Base-by-base conservation (phyloP, 2,113 vertebrate species). In the Nematolebias whitei region DNA sequence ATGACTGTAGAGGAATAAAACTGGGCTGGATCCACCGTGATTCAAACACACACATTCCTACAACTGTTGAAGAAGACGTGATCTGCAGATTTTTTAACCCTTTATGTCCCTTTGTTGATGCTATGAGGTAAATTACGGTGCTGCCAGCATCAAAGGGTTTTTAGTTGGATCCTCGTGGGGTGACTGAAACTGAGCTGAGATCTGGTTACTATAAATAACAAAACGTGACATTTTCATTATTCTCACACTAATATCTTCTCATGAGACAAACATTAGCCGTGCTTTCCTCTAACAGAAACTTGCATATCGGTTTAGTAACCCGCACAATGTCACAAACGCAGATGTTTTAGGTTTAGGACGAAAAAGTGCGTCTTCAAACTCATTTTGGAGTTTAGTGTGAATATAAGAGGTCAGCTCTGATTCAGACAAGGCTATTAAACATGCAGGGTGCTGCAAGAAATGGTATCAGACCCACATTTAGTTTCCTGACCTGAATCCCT, bases 401-500 rank as follows among this genome's bases (percentile, higher is more conserved):
- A 7, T 2, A 47, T 20, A 22, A 38, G 16, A 70, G 40, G 56
- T 60, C 23, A 19, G 43, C 41, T 51, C 35, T n/a, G 23, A 52
- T 35, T 54, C 40, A 63, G 59, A 20, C 26, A 61, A 75, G 51
- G 29, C 1, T 35, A 64, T 79, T 63, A 69, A 68, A 72, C 57
- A 45, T 5, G 26, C 20, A 26, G 44, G 39, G 55, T 50, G 47
- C 57, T 8, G 12, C 40, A 55, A 57, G 40, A 64, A 72, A 77
- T 63, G 41, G 65, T 62, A 69, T 58, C 51, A 71, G 50, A 65
- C 26, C 59, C 79, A 68, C 69, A 69, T 86, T 86, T 79, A 82
- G 82, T 61, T 56, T 39, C 45, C 40, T 87, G 88, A 82, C 85
- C 83, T 86, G 76, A 72, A 84, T 90, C 29, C 7, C 41, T 79